Conservation (phyloP, 2,113 vertebrate genomes). For the Donacobius atricapilla region DNA sequence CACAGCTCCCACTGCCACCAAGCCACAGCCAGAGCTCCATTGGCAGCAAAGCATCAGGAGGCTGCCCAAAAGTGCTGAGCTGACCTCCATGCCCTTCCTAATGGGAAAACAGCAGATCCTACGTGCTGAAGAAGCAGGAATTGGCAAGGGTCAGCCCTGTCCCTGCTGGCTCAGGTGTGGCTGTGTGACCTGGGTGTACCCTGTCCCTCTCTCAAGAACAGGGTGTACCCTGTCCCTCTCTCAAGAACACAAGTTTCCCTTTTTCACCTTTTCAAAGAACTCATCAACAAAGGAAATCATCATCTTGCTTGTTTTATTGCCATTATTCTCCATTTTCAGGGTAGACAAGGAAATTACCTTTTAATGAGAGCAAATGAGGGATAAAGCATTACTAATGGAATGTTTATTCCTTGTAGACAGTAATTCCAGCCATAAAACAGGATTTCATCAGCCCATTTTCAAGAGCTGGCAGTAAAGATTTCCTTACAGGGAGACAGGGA, state of each 20-base stretch:
- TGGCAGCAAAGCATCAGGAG: background rate
- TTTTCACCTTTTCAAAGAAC: background rate
- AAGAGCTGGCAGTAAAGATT: background rate
- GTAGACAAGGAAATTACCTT: background rate
- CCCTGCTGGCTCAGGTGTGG: background rate
- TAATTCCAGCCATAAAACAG: background rate
- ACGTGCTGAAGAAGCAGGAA: background rate
- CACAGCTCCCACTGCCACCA: background rate
- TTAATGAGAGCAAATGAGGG: background rate
- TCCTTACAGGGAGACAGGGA: background rate
- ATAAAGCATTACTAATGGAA: background rate
- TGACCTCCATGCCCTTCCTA: background rate
- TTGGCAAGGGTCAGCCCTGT: background rate
- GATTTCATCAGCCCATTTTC: background rate
- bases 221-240: background rate
- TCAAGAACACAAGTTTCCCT: background rate
- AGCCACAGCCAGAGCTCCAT: background rate
- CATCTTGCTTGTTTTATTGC: background rate
- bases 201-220: too few species aligned
- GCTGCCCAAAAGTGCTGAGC: background rate
- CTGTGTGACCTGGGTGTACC: background rate
- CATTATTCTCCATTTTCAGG: background rate
- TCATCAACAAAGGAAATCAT: background rate
- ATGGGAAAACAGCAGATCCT: background rate
- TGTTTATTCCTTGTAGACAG: background rate